These are phyloP conservation scores for Poecilus cupreus DNA, from an alignment of 2,888 invertebrate species.

Conservation along the genomic window DNA sequence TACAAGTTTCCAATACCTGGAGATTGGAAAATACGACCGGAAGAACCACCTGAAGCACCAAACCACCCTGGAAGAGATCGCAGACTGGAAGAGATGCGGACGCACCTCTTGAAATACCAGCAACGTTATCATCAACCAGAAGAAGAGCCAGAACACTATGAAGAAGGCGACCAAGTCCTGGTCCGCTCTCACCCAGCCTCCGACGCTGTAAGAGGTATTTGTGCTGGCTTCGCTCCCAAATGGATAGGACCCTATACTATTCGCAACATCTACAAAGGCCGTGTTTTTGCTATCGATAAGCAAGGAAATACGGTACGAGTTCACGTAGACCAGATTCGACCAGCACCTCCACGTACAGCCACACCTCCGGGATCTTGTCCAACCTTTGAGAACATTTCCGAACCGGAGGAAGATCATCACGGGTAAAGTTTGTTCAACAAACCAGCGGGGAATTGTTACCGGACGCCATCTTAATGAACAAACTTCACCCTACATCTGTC, in stretches of 20 bases:
- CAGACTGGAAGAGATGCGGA: not conserved
- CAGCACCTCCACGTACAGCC: not conserved
- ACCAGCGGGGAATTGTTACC: too few species aligned
- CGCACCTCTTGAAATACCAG: not conserved
- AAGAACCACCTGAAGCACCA: not conserved
- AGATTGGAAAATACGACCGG: not conserved
- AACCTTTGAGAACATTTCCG: not conserved
- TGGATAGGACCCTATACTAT: slow-evolving; percentile 16
- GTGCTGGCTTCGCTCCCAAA: not conserved
- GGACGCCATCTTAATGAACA: too few species aligned
- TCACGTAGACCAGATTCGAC: slow-evolving; percentile 5
- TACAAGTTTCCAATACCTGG: not conserved
- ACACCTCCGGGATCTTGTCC: not conserved
- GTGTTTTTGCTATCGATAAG: not conserved
- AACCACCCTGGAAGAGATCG: not conserved
- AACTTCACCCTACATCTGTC: too few species aligned
- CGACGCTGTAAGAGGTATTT: not conserved
- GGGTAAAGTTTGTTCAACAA: not conserved
- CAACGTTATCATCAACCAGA: not conserved
- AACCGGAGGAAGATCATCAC: not conserved
- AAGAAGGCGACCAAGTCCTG: not conserved
- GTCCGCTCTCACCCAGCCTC: not conserved
- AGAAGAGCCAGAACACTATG: not conserved
- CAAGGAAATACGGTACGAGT: not conserved
- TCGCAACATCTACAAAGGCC: not conserved